Conservation (phyloP, 2,888 invertebrate species). For the Ethmia dodecea region DNA sequence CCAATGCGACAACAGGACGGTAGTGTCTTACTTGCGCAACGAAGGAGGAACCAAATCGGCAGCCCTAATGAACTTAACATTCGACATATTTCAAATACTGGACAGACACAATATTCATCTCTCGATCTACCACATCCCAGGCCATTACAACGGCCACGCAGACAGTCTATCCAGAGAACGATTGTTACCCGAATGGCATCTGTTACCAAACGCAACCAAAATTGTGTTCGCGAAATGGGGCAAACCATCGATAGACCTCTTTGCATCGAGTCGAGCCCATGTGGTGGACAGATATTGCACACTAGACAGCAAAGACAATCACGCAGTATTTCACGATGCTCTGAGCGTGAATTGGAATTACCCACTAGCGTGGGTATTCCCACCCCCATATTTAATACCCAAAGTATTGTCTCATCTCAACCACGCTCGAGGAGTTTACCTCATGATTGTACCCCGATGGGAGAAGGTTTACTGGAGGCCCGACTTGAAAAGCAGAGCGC, state of each 20-base stretch:
- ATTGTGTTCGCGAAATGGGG: conserved; percentile 18
- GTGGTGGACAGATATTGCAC: conserved; percentile 14
- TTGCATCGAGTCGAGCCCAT: conserved; percentile 10
- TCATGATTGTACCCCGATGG: conserved; percentile 11
- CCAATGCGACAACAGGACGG: conserved; percentile 22
- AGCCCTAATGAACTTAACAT: not conserved
- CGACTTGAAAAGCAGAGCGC: conserved; percentile 19
- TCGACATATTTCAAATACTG: not conserved
- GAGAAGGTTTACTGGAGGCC: conserved; percentile 14
- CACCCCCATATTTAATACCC: conserved; percentile 27
- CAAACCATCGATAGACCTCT: conserved; percentile 16
- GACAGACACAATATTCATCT: conserved; percentile 11
- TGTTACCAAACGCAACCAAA: conserved; percentile 11
- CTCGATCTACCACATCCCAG: conserved; percentile 17
- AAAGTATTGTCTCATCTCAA: conserved; percentile 23
- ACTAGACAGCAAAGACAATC: not conserved
- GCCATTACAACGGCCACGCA: conserved; percentile 15
- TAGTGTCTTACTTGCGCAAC: conserved; percentile 18
- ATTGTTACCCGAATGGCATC: conserved; percentile 20
- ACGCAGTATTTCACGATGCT: conserved; percentile 13
- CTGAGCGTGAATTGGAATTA: conserved; percentile 25
- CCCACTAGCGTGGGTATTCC: conserved; percentile 27
- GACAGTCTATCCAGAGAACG: conserved; percentile 14
- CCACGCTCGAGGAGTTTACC: conserved; percentile 13
- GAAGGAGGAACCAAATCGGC: conserved; percentile 22